These are phyloP conservation scores for Kradibia gibbosae DNA, from an alignment of 1,140 invertebrate species.

Conservation along the genomic window DNA sequence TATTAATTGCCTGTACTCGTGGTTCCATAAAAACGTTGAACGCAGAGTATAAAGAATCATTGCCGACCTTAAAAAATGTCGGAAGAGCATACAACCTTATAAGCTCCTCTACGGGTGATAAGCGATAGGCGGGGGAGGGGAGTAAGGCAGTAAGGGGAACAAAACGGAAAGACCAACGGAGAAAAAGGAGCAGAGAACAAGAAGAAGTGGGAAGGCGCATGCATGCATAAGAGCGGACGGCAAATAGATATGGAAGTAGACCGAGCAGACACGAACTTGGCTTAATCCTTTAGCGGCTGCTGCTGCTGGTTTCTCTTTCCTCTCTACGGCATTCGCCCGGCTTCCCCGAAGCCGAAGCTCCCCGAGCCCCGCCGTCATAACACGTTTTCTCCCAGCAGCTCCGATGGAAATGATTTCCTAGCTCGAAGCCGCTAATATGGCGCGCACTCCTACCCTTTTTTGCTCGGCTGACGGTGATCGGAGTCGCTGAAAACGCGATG, in stretches of 20 bases:
- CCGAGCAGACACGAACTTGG: neutral
- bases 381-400: slow-evolving; percentile 26
- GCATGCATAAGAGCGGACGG: slow-evolving; percentile 26
- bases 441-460: slow-evolving; percentile 19
- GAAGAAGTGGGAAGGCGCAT: slow-evolving; percentile 8
- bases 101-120: neutral
- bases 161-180: neutral
- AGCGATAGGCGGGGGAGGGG: neutral
- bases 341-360: slow-evolving; percentile 29
- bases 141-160: neutral
- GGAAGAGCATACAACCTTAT: neutral
- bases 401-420: slow-evolving; percentile 50
- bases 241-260: slow-evolving; percentile 35
- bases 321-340: neutral
- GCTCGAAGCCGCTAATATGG: slow-evolving; percentile 38
- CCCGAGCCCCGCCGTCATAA: slow-evolving; percentile 28
- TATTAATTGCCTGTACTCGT: too few species aligned
- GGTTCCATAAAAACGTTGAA: neutral
- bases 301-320: slow-evolving; percentile 32
- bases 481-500: neutral
- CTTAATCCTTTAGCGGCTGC: slow-evolving; percentile 35
- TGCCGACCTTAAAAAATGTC: neutral
- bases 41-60: neutral
- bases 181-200: neutral
- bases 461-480: neutral